phyloP scores from a whole-genome alignment of 2,888 invertebrate genomes.

The Diplazon laetatorius region DNA sequence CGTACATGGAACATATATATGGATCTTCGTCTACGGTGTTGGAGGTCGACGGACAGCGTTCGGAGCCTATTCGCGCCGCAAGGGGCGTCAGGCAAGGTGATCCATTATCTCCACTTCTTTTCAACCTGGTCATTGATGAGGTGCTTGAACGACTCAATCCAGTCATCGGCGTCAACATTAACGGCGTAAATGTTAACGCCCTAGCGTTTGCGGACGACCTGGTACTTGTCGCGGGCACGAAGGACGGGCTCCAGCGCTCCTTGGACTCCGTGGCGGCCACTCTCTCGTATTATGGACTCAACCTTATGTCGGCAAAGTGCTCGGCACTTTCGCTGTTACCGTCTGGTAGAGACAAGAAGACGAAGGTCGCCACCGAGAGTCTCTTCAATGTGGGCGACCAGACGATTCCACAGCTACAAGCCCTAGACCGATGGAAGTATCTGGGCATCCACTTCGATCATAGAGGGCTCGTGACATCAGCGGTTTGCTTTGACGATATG shows the following conservation, averaged over 20 bases:
- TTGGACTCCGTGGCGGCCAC: background rate
- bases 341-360: no score
- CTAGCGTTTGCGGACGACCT: slow-evolving; percentile 61
- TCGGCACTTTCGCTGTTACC: no score
- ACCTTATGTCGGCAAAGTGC: no score
- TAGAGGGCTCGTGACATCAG: background rate
- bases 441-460: slow-evolving; percentile 51
- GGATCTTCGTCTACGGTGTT: no score
- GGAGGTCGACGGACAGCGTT: background rate
- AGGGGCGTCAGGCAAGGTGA: no score
- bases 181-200: slow-evolving; percentile 10
- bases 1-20: background rate
- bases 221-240: slow-evolving; percentile 25
- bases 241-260: slow-evolving; percentile 6
- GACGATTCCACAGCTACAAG: slow-evolving; percentile 70
- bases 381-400: slow-evolving; percentile 1
- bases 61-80: background rate
- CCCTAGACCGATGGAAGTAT: slow-evolving; percentile 64
- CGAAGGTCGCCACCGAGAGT: background rate
- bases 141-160: no score
- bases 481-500: background rate
- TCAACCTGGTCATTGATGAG: no score
- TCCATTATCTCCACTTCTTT: no score
- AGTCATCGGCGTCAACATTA: no score
- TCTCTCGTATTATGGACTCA: background rate